Evolutionary conservation across 1,140 invertebrate species (phyloP), one percentile per base, ranked within the genome.

Genomic region (Drepana arcuata): DNA sequence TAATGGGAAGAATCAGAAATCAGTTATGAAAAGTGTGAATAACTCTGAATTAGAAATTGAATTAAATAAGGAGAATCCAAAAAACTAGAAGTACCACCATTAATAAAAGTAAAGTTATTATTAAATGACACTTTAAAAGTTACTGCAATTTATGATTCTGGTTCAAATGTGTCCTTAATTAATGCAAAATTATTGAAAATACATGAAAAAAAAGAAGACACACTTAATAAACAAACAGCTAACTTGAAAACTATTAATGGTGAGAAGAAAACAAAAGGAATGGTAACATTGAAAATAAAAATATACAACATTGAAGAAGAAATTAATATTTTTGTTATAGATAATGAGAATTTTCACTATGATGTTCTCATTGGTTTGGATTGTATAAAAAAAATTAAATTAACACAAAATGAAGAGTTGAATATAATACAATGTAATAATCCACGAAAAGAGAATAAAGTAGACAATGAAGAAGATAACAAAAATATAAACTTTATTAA

Each of bases 61-160:
- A 36, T 18, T 36, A 13, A 26, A 10, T 26, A n/a, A 36, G 1
- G 11, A 15, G 4, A 18, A 12, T 21, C 14, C 33, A 36, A 36
- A 36, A 36, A 36, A 28, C 34, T 27, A 36, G n/a, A 12, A 28
- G 26, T 36, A 23, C 14, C 34, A 14, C 34, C 34, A 35, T 28
- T 35, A 14, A 35, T 35, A 4, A 34, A 34, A 25, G 7, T 34
- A n/a, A 27, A 35, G 11, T 16, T 35, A 15, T 3, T 27, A 27
- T 9, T 36, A 9, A 18, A 36, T 28, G 10, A 28, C 6, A 36
- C 9, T 28, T 15, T 36, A 16, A 12, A 28, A 24, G 26, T 36
- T 12, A 16, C 14, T 28, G 34, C 10, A 6, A 36, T 28, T 6
- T 36, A 36, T 18, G 34, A 36, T 26, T 36, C 34, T 2, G 34